phyloP scores from a whole-genome alignment of 2,797 vertebrate species.

The Muscicapa striata region DNA sequence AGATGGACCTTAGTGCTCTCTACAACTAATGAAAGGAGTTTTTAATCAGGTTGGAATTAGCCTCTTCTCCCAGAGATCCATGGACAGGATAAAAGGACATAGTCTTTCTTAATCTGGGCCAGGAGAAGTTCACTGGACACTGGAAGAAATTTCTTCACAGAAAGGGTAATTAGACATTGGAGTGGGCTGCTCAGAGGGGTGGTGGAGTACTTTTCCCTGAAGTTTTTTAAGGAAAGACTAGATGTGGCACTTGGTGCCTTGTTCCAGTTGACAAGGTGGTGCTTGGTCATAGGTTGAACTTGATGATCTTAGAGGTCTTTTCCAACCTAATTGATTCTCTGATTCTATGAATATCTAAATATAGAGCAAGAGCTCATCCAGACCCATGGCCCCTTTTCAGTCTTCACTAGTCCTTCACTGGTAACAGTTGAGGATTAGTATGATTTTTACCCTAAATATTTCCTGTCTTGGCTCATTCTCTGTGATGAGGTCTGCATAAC shows the following conservation, averaged over 20 bases:
- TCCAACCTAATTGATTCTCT: neutral
- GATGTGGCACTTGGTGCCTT: neutral
- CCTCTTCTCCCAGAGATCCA: neutral
- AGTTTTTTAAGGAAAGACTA: neutral
- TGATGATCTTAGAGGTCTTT: neutral
- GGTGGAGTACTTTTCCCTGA: no score
- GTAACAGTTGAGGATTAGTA: neutral
- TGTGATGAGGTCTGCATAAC: neutral
- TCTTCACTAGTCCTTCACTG: neutral
- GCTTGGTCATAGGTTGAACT: neutral
- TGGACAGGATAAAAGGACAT: neutral
- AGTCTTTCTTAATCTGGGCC: neutral
- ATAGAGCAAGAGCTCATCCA: neutral
- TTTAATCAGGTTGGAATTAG: neutral
- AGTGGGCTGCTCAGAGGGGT: neutral
- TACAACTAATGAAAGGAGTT: neutral
- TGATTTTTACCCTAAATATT: neutral
- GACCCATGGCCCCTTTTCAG: neutral
- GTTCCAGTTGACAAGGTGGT: neutral
- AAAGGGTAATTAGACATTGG: neutral
- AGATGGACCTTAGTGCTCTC: neutral
- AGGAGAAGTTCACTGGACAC: neutral
- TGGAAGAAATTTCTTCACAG: neutral
- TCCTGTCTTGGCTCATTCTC: neutral
- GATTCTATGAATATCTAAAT: neutral